These are phyloP conservation scores for Battus philenor DNA, from an alignment of 1,140 invertebrate species.

Conservation along the genomic window DNA sequence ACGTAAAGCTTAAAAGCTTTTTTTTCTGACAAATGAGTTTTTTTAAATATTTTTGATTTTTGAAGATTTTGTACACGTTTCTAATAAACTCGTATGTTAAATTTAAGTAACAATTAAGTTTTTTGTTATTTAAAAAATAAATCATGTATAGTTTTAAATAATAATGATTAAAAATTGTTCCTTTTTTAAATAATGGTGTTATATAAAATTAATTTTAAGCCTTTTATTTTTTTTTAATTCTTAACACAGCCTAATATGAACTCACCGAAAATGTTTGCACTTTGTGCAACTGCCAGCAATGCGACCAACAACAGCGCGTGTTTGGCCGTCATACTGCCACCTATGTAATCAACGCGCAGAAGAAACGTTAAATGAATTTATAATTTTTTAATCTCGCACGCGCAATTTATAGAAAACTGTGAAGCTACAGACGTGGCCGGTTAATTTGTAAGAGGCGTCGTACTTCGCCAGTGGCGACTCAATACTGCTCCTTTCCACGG, in stretches of 20 bases:
- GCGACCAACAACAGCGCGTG: conserved; percentile 42
- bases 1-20: background rate
- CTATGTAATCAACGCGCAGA: conserved; percentile 15
- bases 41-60: background rate
- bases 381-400: conserved; percentile 13
- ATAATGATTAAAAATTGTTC: too few species aligned
- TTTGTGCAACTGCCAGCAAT: conserved; percentile 33
- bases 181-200: too few species aligned
- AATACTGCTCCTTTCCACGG: conserved; percentile 60
- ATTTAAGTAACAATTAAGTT: too few species aligned
- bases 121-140: too few species aligned
- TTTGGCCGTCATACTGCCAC: conserved; percentile 51
- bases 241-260: too few species aligned
- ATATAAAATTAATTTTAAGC: too few species aligned
- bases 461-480: conserved; percentile 42
- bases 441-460: conserved; percentile 44
- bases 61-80: too few species aligned
- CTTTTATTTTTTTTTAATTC: too few species aligned
- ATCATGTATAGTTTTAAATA: too few species aligned
- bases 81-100: too few species aligned
- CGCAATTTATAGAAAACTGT: conserved; percentile 27
- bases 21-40: background rate
- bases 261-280: conserved; percentile 61
- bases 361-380: conserved; percentile 17
- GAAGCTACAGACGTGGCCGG: conserved; percentile 16